A percentile compares a stretch with the other conserved stretches of the same genome.
phyloP scores from a whole-genome alignment of 92 coral and sea anemone genomes.

The Galaxea fascicularis region DNA sequence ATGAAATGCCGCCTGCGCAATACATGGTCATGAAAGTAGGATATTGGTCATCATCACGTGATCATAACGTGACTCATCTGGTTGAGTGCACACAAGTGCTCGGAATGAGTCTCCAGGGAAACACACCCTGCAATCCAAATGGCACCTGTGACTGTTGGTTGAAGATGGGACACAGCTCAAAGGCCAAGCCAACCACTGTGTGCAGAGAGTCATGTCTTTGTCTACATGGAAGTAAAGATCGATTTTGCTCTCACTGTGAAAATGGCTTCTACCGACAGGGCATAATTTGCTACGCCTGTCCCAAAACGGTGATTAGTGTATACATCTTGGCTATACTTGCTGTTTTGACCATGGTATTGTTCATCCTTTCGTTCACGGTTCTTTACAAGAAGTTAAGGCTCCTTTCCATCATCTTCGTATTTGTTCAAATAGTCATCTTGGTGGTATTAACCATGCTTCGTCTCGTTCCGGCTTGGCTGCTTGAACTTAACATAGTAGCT shows the following conservation, averaged over 20 bases:
- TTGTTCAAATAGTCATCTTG: constrained; percentile 58
- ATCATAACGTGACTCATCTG: constrained; percentile 69
- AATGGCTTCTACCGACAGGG: constrained; percentile 60
- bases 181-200: constrained; percentile 35
- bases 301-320: constrained; percentile 22
- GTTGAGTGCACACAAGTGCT: constrained; percentile 57
- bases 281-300: constrained; percentile 62
- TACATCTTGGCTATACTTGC: constrained; percentile 43
- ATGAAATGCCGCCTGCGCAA: constrained; percentile 46
- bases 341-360: constrained; percentile 25
- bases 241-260: constrained; percentile 69
- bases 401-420: constrained; percentile 46
- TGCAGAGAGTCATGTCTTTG: constrained; percentile 60
- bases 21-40: constrained; percentile 74
- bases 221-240: constrained; percentile 63
- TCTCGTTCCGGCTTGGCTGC: constrained; percentile 79
- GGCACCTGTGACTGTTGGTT: constrained; percentile 53
- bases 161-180: constrained; percentile 10
- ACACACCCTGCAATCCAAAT: constrained; percentile 67
- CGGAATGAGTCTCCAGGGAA: constrained; percentile 21
- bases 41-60: constrained; percentile 80
- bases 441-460: constrained; percentile 63
- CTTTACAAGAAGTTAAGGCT: constrained; percentile 54
- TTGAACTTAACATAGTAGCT: constrained; percentile 64
- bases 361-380: constrained; percentile 55